Conservation (phyloP, 2,113 vertebrate species). For the Macquaria australasica region DNA sequence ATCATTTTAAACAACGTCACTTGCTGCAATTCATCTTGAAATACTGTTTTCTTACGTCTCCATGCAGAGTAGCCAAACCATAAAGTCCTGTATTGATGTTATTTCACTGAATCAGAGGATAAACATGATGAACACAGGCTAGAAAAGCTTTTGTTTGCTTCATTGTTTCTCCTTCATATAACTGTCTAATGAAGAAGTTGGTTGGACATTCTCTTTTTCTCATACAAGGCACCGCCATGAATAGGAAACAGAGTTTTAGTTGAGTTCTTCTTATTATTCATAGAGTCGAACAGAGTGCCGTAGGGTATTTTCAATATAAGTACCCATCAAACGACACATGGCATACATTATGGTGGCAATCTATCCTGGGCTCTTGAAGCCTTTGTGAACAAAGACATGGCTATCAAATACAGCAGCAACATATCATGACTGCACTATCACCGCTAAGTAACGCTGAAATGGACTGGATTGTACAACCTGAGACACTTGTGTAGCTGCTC, state of each 20-base stretch:
- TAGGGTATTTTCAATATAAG: slow-evolving; percentile 41
- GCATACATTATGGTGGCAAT: slow-evolving; percentile 35
- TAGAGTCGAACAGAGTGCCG: slow-evolving; percentile 19
- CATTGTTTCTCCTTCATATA: background rate
- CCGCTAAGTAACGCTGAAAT: slow-evolving; percentile 18
- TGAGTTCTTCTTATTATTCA: slow-evolving; percentile 51
- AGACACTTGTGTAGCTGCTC: background rate
- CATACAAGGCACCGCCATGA: background rate
- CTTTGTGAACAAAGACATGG: background rate
- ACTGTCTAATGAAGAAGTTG: background rate
- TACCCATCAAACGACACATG: slow-evolving; percentile 31
- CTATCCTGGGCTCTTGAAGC: slow-evolving; percentile 8
- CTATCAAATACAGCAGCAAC: slow-evolving; percentile 7
- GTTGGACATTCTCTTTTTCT: background rate
- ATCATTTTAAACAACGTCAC: background rate
- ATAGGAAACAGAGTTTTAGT: slow-evolving; percentile 22
- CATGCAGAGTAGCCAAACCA: background rate
- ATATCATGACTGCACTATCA: background rate
- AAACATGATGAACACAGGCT: background rate
- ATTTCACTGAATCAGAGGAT: background rate
- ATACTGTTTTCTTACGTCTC: no score
- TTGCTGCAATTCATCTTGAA: background rate
- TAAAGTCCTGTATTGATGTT: background rate
- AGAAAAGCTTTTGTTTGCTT: background rate
- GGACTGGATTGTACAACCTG: slow-evolving; percentile 4